Percentiles rank a stretch among this genome's conserved stretches.
Conservation (phyloP, 1,140 invertebrate species). For the Oedothorax gibbosus region DNA sequence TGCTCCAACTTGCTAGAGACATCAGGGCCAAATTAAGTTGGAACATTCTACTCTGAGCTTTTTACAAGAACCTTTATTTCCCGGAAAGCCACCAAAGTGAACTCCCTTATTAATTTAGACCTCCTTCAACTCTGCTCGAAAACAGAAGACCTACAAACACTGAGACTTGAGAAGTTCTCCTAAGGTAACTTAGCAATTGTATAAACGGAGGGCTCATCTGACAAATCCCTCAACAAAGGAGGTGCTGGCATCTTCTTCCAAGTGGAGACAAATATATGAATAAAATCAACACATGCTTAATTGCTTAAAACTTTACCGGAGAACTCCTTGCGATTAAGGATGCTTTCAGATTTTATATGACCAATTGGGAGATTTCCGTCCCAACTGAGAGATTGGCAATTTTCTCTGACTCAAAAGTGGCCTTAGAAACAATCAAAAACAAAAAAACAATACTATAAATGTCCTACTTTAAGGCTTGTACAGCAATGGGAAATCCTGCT, state of each 20-base stretch:
- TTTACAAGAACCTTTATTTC: constrained; percentile 2
- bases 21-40: no score
- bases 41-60: no score
- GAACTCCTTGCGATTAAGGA: not conserved
- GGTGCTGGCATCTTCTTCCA: not conserved
- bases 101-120: not conserved
- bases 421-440: no score
- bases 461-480: no score
- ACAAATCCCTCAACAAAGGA: constrained; percentile 4
- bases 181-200: not conserved
- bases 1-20: no score
- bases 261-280: not conserved
- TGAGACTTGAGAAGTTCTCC: not conserved
- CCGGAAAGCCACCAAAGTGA: not conserved
- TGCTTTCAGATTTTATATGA: not conserved
- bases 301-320: not conserved
- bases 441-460: no score
- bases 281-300: not conserved
- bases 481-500: no score
- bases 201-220: not conserved
- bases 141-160: not conserved
- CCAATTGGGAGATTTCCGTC: not conserved
- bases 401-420: no score
- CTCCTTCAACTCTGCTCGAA: constrained; percentile 10
- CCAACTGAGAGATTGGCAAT: no score